phyloP scores from a whole-genome alignment of 1,140 invertebrate genomes.

The Acyrthosiphon pisum region DNA sequence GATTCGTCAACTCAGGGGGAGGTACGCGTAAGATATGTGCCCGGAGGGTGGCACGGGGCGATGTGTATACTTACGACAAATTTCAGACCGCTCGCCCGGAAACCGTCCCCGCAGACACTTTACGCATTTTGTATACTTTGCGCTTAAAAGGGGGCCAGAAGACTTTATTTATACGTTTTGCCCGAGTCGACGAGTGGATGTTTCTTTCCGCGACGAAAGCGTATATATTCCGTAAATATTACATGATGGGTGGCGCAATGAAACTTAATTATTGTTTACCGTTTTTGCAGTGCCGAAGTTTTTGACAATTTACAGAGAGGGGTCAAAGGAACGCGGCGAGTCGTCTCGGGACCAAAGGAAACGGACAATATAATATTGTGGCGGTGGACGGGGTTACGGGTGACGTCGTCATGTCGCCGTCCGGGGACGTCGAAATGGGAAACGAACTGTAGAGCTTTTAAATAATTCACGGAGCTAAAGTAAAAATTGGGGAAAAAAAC shows the following conservation, averaged over 20 bases:
- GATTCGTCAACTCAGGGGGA: not conserved
- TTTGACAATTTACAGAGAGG: not conserved
- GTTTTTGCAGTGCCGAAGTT: not conserved
- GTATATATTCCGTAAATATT: not conserved
- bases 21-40: not conserved
- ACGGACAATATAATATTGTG: conserved; percentile 1
- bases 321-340: not conserved
- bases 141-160: not conserved
- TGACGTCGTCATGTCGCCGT: not conserved
- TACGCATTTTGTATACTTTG: not conserved
- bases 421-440: not conserved
- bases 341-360: not conserved
- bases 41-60: not conserved
- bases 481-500: not conserved
- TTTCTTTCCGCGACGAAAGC: not conserved
- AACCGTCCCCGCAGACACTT: not conserved
- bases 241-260: not conserved
- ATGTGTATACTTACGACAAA: not conserved
- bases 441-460: not conserved
- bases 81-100: not conserved
- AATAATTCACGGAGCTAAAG: not conserved
- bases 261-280: conserved; percentile 13
- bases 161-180: conserved; percentile 12
- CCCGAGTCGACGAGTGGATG: not conserved
- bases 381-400: not conserved